Evolutionary conservation across 2,113 vertebrate genomes (phyloP).

Genomic region (Ahaetulla prasina): DNA sequence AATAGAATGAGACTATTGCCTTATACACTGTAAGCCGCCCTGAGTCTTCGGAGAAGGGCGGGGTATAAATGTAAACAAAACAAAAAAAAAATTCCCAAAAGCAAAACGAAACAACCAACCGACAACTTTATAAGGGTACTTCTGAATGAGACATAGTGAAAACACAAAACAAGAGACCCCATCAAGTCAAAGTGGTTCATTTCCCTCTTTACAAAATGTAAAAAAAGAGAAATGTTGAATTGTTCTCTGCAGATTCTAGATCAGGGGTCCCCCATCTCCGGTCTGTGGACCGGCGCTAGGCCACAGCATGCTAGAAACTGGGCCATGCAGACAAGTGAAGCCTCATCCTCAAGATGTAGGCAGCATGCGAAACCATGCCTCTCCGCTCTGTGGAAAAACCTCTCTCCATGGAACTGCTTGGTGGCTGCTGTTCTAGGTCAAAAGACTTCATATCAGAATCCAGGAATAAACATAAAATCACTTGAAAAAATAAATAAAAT

Average conservation of each 20-base stretch:
- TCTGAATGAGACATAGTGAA: not conserved
- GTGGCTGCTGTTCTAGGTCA: not conserved
- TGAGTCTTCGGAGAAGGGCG: too few species aligned
- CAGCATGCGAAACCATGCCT: too few species aligned
- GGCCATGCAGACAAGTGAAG: too few species aligned
- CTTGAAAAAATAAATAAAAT: not conserved
- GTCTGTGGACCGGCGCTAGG: too few species aligned
- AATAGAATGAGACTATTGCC: too few species aligned
- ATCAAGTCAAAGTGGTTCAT: not conserved
- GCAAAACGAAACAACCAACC: not conserved
- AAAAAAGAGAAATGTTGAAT: not conserved
- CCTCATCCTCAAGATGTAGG: too few species aligned
- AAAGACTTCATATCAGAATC: not conserved
- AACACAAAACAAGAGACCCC: not conserved
- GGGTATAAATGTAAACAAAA: too few species aligned
- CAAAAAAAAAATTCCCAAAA: too few species aligned
- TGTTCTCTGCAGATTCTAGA: not conserved
- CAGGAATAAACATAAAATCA: not conserved
- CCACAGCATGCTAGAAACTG: too few species aligned
- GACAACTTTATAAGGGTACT: not conserved
- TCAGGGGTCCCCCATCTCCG: not conserved
- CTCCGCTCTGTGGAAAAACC: too few species aligned
- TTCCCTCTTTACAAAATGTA: not conserved
- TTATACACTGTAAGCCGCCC: too few species aligned
- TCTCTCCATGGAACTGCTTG: too few species aligned